Base-by-base conservation (phyloP, 2,888 invertebrate species). In the Urechis unicinctus region DNA sequence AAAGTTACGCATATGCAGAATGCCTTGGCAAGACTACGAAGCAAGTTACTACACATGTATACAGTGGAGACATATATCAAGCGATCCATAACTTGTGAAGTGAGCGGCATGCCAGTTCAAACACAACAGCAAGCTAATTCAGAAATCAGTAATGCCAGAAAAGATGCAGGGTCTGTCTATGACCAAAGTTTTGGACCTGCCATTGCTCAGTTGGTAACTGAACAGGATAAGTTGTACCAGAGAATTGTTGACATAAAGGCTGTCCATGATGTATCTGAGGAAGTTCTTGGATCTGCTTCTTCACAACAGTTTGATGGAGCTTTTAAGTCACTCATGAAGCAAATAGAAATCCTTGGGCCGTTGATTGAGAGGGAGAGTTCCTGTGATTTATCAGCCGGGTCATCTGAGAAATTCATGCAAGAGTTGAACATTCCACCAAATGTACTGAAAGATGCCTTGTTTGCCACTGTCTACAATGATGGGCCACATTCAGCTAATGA, bases 211-310 rank as follows among this genome's bases (percentile, higher is more conserved):
- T 43, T 58, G 1, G 50, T 30, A 5, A 47, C 22, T 5, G 47
- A 50, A n/a, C 51, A 47, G 25, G 55, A 55, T 13, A 47, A 49
- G 28, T 45, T 58, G 46, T 58, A 55, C 44, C 28, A 31, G 30
- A 31, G 42, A 13, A 36, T 50, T 13, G 50, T 42, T 31, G 47
- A 48, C 21, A 41, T 52, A 3, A 52, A 48, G 44, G 4, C 31
- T 48, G 43, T 55, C 3, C 29, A 55, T 28, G 52, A 51, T 24
- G 43, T 58, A 17, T 48, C 48, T 49, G 58, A 58, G 51, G 58
- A 50, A 21, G 42, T 52, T 2, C 29, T 58, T 9, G 41, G 31
- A 13, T 43, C 47, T 28, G 47, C 51, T 22, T 30, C 50, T 29
- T 13, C 13, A 1, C 21, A 13, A 21, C 50, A 57, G 17, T 36